Percentiles rank a stretch among this genome's conserved stretches.
Conservation (phyloP, 2,888 invertebrate genomes). For the Pammene aurita region DNA sequence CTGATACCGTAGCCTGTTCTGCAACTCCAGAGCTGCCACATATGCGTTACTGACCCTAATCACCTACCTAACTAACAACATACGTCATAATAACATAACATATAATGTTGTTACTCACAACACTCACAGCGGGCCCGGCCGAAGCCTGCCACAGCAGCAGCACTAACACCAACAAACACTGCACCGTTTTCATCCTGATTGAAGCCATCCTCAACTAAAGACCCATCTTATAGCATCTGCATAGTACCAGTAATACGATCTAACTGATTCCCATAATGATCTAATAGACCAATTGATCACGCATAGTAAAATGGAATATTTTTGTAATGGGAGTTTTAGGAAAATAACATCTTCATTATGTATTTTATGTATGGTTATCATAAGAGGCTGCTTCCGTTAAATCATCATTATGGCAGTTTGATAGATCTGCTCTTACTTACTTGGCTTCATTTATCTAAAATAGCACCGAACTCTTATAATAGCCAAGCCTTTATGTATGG, state of each 20-base stretch:
- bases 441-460: too few relatives aligned
- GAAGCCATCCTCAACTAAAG: not conserved
- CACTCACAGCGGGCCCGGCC: constrained; percentile 11
- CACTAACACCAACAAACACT: constrained; percentile 32
- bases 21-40: too few relatives aligned
- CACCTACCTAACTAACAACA: too few relatives aligned
- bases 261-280: not conserved
- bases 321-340: not conserved
- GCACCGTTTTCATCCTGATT: constrained; percentile 33
- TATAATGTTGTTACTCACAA: too few relatives aligned
- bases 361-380: not conserved
- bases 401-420: not conserved
- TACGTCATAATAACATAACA: too few relatives aligned
- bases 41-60: too few relatives aligned
- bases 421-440: not conserved
- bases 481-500: too few relatives aligned
- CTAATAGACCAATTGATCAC: constrained; percentile 14
- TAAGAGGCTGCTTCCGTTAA: not conserved
- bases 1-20: too few relatives aligned
- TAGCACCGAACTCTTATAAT: too few relatives aligned
- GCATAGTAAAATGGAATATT: constrained; percentile 6
- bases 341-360: constrained; percentile 11
- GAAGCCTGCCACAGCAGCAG: constrained; percentile 37
- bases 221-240: constrained; percentile 21
- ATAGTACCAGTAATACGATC: not conserved